Evolutionary conservation across 2,797 vertebrate genomes (phyloP).

Genomic region (Enteromius trimaculatus): DNA sequence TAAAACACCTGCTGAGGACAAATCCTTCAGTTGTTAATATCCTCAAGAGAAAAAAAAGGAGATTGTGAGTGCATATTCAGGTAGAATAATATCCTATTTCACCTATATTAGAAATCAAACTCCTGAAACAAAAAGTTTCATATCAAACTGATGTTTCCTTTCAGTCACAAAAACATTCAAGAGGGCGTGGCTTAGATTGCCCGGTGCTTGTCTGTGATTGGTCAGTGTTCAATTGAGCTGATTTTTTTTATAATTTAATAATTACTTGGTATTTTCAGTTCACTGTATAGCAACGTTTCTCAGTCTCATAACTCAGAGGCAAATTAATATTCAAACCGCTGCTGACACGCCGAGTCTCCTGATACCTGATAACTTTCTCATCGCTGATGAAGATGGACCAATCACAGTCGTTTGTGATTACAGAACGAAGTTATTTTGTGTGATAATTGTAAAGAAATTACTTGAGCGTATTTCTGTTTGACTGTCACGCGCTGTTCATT

Average conservation of each 20-base stretch:
- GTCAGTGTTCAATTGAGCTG: too few relatives aligned
- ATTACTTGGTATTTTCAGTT: not conserved
- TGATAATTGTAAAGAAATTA: not conserved
- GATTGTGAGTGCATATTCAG: not conserved
- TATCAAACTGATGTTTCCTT: not conserved
- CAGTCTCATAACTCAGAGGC: not conserved
- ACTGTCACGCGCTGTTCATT: not conserved
- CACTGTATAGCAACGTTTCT: not conserved
- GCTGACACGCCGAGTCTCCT: not conserved
- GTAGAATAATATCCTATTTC: not conserved
- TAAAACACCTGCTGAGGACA: not conserved
- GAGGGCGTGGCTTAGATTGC: not conserved
- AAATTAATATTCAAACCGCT: too few relatives aligned
- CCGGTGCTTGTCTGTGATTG: not conserved
- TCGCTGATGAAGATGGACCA: not conserved
- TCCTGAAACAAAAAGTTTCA: not conserved
- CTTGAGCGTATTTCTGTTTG: not conserved
- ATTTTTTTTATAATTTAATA: not conserved
- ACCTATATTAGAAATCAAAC: not conserved
- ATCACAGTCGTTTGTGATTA: constrained; percentile 1
- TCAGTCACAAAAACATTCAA: not conserved
- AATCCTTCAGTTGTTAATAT: not conserved
- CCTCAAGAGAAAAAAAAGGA: not conserved
- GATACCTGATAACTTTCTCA: not conserved
- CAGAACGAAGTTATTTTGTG: not conserved